Evolutionary conservation across 2,113 vertebrate genomes (phyloP), one percentile per base, ranked within the genome.

Genomic region (Oceanodroma tethys): DNA sequence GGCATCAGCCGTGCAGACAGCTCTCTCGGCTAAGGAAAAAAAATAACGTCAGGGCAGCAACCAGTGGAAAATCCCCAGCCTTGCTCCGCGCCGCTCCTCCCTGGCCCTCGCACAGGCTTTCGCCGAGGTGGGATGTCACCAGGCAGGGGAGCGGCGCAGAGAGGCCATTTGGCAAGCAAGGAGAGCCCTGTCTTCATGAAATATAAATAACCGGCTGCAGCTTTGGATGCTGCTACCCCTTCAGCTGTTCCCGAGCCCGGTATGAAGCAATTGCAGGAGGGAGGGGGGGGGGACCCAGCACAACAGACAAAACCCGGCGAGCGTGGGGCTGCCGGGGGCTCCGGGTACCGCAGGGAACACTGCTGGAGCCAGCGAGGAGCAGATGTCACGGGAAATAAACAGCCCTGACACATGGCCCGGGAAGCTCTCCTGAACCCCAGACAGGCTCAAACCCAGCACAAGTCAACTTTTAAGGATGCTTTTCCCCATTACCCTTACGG

Each of bases 41-140:
- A 78, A 81, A 67, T 21, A 43, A 73, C 9, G 12, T 43, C 81
- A 60, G 82, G 86, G 50, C 82, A 60, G 89, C 26, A 16, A 81
- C 13, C 6, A 94, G 90, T 83, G 84, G 93, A 89, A 90, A 86
- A 95, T 89, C 67, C 80, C 92, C 81, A 94, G 36, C 43, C 38
- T 23, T 4, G 45, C 63, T 78, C 68, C 29, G 11, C 2, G 9
- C 67, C 4, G 53, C 82, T 91, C 79, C 53, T n/a, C 38, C 45
- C 76, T 3, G 27, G 63, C 63, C n/a, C 66, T 68, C 7, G 7
- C 36, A 2, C 55, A 18, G 53, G 38, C 40, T n/a, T 18, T 25
- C 7, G 13, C 36, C 12, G 2, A 5, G 66, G 45, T 10, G 9
- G 75, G 81, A 59, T 9, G 58, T 34, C 13, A 14, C 14, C 67